Evolutionary conservation across 2,888 invertebrate species (phyloP).

Genomic region (Microctonus aethiopoides): DNA sequence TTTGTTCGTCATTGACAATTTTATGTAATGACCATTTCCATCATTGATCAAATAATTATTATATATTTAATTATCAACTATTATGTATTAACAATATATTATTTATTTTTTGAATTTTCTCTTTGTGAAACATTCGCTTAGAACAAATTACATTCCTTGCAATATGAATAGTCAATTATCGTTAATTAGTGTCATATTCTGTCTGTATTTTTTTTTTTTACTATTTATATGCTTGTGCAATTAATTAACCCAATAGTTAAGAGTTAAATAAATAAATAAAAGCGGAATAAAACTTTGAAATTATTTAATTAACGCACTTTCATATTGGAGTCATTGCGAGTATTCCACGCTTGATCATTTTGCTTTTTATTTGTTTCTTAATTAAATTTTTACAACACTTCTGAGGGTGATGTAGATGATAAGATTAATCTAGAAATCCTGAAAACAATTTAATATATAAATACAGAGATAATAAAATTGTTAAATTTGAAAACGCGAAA

Average conservation of each 20-base stretch:
- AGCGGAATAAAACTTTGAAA: not conserved
- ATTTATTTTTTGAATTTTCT: not conserved
- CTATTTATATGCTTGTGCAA: not conserved
- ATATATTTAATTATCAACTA: not conserved
- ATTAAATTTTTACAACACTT: too few species aligned
- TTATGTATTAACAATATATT: not conserved
- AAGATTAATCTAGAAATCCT: too few species aligned
- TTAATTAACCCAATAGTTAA: not conserved
- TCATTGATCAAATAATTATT: conserved; percentile 15
- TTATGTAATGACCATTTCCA: not conserved
- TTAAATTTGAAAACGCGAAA: too few species aligned
- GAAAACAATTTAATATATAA: too few species aligned
- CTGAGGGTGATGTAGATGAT: too few species aligned
- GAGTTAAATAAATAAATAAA: not conserved
- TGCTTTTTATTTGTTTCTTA: too few species aligned
- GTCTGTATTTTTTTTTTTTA: not conserved
- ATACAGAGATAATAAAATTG: too few species aligned
- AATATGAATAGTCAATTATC: not conserved
- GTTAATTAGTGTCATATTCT: not conserved
- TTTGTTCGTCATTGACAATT: conserved; percentile 1
- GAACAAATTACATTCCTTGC: not conserved
- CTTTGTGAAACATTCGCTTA: not conserved
- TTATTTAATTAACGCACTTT: not conserved
- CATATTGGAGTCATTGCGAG: not conserved
- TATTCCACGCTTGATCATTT: not conserved